Percentiles rank a stretch among this genome's conserved stretches.
phyloP scores from a whole-genome alignment of 2,888 invertebrate species.

The Stegophylla sp. region DNA sequence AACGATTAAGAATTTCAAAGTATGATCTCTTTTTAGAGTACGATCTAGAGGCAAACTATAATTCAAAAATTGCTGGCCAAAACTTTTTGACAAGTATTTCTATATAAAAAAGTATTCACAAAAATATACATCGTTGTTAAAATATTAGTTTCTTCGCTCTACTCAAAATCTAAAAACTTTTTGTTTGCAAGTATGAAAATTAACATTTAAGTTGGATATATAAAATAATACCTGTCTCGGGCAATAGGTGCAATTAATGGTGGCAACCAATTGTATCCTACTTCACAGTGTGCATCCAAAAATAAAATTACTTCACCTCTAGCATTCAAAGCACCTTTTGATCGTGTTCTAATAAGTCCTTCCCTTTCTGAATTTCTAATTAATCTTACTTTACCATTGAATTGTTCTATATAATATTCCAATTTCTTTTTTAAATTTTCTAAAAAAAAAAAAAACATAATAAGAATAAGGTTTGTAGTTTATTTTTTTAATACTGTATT shows the following conservation, averaged over 20 bases:
- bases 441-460: constrained; percentile 63
- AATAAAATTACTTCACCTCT: constrained; percentile 95
- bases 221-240: constrained; percentile 70
- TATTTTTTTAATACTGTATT: no score
- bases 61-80: no score
- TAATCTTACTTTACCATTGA: constrained; percentile 87
- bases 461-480: not conserved
- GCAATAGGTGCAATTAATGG: constrained; percentile 94
- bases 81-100: no score
- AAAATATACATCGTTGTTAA: no score
- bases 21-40: no score
- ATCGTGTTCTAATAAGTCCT: constrained; percentile 91
- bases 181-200: no score
- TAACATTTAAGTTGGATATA: not conserved
- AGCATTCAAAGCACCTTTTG: constrained; percentile 88
- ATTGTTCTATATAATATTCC: constrained; percentile 83
- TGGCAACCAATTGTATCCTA: constrained; percentile 95
- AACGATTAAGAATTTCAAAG: no score
- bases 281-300: constrained; percentile 97
- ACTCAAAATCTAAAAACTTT: no score
- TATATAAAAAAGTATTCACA: no score
- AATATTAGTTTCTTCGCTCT: no score
- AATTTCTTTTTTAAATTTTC: constrained; percentile 83
- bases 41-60: no score
- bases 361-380: constrained; percentile 87